Evolutionary conservation across 2,113 vertebrate species (phyloP).

Genomic region (Toxotes chatareus): DNA sequence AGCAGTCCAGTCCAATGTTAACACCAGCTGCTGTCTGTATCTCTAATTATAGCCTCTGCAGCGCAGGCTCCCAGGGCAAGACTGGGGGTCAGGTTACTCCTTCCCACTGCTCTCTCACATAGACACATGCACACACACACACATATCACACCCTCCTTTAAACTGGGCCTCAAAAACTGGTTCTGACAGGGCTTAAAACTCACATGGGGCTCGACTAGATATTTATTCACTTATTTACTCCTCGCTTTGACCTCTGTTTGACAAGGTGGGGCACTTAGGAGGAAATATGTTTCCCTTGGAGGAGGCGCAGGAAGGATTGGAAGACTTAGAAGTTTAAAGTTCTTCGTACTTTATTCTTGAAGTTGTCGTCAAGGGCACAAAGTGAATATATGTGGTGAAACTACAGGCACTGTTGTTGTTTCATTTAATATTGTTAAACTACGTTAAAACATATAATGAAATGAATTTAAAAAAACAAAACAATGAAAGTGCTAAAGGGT

Average conservation of each 20-base stretch:
- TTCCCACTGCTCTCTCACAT: constrained; percentile 38
- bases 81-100: constrained; percentile 76
- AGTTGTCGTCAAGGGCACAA: constrained; percentile 8
- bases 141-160: constrained; percentile 25
- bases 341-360: neutral
- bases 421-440: neutral
- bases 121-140: constrained; percentile 22
- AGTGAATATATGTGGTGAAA: neutral
- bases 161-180: constrained; percentile 56
- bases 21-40: constrained; percentile 76
- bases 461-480: neutral
- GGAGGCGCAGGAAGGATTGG: neutral
- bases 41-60: constrained; percentile 78
- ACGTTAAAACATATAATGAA: neutral
- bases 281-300: constrained; percentile 29
- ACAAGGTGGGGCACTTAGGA: constrained; percentile 14
- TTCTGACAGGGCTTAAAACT: constrained; percentile 56
- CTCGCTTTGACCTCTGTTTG: constrained; percentile 47
- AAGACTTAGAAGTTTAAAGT: constrained; percentile 26
- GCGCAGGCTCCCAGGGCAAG: constrained; percentile 73
- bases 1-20: constrained; percentile 61
- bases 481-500: neutral
- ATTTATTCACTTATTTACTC: constrained; percentile 65
- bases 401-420: neutral
- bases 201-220: constrained; percentile 28